These are phyloP conservation scores for Drosophila pseudoobscura DNA, from an alignment of 1,140 invertebrate species.

Conservation along the genomic window DNA sequence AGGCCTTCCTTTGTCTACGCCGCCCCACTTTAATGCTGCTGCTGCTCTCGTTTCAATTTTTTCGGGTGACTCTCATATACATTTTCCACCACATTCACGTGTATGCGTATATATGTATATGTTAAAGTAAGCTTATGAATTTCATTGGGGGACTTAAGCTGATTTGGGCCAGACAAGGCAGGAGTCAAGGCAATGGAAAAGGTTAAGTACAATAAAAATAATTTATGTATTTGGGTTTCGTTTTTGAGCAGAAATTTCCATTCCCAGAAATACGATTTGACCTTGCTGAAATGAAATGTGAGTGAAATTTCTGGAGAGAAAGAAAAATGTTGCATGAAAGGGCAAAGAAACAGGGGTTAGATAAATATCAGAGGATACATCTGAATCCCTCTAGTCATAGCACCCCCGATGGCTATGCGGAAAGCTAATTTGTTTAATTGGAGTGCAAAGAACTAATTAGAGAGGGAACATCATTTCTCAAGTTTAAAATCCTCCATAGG, in stretches of 20 bases:
- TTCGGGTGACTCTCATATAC: constrained; percentile 11
- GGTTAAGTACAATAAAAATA: constrained; percentile 53
- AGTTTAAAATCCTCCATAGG: no score
- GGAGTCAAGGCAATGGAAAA: constrained; percentile 42
- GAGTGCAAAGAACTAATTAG: no score
- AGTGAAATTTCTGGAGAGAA: constrained; percentile 20
- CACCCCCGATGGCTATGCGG: no score
- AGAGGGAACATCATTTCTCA: no score
- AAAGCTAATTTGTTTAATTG: no score
- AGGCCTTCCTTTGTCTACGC: neutral
- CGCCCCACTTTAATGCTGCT: constrained; percentile 22
- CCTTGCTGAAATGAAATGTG: constrained; percentile 21
- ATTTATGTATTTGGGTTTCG: constrained; percentile 47
- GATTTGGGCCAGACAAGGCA: constrained; percentile 30
- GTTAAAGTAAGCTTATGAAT: constrained; percentile 44
- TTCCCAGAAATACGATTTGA: constrained; percentile 9
- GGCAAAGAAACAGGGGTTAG: no score
- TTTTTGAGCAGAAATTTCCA: constrained; percentile 36
- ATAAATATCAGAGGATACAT: no score
- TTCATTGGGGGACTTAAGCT: constrained; percentile 37
- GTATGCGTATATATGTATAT: neutral
- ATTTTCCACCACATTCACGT: neutral
- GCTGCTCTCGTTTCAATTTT: constrained; percentile 1
- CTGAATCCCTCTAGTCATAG: no score
- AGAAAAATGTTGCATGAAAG: no score